phyloP scores from a whole-genome alignment of 2,113 vertebrate species.

The Heptranchias perlo region DNA sequence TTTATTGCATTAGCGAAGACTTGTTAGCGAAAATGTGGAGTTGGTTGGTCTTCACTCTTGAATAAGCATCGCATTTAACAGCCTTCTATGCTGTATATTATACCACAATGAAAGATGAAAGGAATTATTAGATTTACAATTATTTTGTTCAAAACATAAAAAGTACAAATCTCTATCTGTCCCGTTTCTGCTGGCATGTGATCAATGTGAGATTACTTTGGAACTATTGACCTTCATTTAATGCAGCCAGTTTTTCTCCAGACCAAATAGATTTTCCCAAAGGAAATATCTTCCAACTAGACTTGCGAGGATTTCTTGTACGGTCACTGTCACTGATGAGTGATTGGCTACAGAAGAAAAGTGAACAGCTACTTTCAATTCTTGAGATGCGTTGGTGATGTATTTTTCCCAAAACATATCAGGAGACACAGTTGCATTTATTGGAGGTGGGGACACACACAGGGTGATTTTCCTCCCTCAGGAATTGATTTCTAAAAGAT shows the following conservation, averaged over 20 bases:
- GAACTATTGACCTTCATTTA: neutral
- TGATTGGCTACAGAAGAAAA: neutral
- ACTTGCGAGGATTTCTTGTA: neutral
- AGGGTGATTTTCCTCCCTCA: neutral
- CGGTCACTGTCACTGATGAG: neutral
- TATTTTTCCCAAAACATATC: neutral
- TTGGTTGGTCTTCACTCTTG: neutral
- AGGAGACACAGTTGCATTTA: neutral
- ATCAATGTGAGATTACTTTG: neutral
- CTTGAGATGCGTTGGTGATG: neutral
- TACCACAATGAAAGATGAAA: neutral
- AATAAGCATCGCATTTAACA: neutral
- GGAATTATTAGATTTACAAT: neutral
- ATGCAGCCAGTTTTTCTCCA: no score
- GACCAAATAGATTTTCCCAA: neutral
- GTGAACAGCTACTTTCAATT: neutral
- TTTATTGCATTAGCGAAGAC: neutral
- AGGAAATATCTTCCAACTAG: neutral
- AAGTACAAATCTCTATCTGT: neutral
- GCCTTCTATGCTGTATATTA: neutral
- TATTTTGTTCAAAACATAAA: neutral
- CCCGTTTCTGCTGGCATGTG: neutral
- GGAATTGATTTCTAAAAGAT: neutral
- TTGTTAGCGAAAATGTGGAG: neutral
- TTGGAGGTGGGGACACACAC: neutral